A percentile compares a stretch with the other conserved stretches of the same genome.
phyloP scores from a whole-genome alignment of 2,113 vertebrate genomes.

The Pungitius pungitius region DNA sequence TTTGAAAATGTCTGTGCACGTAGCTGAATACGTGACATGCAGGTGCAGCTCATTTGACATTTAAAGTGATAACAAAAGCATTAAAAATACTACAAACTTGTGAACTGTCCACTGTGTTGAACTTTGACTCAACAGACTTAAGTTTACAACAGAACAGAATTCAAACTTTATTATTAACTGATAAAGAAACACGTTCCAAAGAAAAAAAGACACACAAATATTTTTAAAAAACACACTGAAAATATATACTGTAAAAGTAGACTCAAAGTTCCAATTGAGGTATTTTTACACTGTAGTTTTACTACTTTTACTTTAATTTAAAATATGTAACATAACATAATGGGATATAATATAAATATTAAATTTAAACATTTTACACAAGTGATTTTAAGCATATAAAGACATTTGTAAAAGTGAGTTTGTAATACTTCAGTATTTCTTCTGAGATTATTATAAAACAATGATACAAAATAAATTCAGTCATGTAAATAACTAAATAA shows the following conservation, averaged over 20 bases:
- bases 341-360: background rate
- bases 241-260: background rate
- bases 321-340: background rate
- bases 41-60: background rate
- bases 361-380: too few relatives aligned
- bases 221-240: background rate
- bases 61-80: background rate
- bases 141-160: too few relatives aligned
- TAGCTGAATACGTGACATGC: background rate
- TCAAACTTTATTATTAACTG: too few relatives aligned
- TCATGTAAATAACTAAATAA: background rate
- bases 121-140: too few relatives aligned
- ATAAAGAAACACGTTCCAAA: too few relatives aligned
- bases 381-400: background rate
- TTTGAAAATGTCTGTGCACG: too few relatives aligned
- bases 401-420: background rate
- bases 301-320: background rate
- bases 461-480: background rate
- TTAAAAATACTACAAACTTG: background rate
- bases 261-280: background rate
- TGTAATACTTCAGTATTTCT: slow-evolving; percentile 19
- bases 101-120: too few relatives aligned
- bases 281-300: background rate
- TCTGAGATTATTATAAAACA: slow-evolving; percentile 41
- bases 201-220: too few relatives aligned